Percentiles rank a stretch among this genome's conserved stretches.
Conservation (phyloP, 53 echinoderm and acorn worm species). For the Luidia sarsii region DNA sequence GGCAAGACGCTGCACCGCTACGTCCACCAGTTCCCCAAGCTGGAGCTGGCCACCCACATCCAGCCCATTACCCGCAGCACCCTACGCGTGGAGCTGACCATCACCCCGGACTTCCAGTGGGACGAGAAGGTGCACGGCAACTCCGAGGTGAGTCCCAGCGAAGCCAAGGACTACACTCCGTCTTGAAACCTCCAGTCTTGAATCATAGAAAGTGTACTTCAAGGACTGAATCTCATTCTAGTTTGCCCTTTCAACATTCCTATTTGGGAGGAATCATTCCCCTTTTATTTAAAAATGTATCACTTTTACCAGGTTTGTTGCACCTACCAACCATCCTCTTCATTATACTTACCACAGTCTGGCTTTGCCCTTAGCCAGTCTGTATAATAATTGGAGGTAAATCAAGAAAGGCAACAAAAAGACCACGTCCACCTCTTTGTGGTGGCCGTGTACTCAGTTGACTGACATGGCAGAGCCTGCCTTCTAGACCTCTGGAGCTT, state of each 20-base stretch:
- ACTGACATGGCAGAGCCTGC: not conserved
- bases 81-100: conserved; percentile 93
- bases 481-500: no score
- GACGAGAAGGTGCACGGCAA: conserved; percentile 98
- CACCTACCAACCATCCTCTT: no score
- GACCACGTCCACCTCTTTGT: conserved; percentile 30
- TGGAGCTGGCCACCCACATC: conserved; percentile 96
- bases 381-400: conserved; percentile 21
- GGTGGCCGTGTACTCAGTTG: conserved; percentile 48
- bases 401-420: conserved; percentile 25
- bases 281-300: no score
- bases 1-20: conserved; percentile 99
- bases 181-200: no score
- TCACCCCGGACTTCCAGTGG: conserved; percentile 99
- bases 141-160: conserved; percentile 72
- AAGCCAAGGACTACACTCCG: no score
- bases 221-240: no score
- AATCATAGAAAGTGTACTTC: no score
- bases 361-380: conserved; percentile 23
- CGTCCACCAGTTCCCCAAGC: conserved; percentile 92
- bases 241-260: no score
- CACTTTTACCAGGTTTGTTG: no score
- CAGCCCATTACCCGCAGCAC: conserved; percentile 98
- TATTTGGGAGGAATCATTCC: no score
- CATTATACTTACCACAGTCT: conserved; percentile 32